A percentile compares a stretch with the other conserved stretches of the same genome.
phyloP scores from a whole-genome alignment of 2,113 vertebrate genomes.

The Pomatorhinus ruficollis region DNA sequence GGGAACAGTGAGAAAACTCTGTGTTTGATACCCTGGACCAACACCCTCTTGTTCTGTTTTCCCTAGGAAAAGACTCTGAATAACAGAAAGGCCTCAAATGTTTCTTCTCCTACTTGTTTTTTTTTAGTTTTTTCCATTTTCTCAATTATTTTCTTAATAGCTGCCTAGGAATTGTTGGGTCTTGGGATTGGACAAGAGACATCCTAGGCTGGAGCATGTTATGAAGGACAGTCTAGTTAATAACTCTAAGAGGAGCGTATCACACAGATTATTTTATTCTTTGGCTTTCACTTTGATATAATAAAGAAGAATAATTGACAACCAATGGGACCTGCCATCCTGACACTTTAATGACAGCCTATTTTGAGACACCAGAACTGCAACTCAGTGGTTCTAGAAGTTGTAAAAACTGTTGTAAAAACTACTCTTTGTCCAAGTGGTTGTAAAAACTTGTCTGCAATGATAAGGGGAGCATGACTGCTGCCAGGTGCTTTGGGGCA shows the following conservation, averaged over 20 bases:
- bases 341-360: not conserved
- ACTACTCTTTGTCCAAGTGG: not conserved
- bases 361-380: slow-evolving; percentile 1
- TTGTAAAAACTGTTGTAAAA: slow-evolving; percentile 23
- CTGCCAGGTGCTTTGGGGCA: not conserved
- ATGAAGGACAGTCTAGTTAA: not conserved
- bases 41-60: not conserved
- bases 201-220: not conserved
- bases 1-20: not conserved
- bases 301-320: slow-evolving; percentile 31
- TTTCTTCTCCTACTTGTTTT: not conserved
- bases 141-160: not conserved
- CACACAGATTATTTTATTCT: not conserved
- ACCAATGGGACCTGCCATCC: not conserved
- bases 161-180: not conserved
- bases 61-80: rapidly evolving
- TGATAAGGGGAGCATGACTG: not conserved
- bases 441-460: not conserved
- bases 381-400: not conserved
- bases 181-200: not conserved
- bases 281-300: not conserved
- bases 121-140: not conserved
- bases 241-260: not conserved
- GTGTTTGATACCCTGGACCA: not conserved
- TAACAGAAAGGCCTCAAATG: not conserved